Base-by-base conservation (phyloP, 1,140 invertebrate genomes). In the Drosophila oshimai region DNA sequence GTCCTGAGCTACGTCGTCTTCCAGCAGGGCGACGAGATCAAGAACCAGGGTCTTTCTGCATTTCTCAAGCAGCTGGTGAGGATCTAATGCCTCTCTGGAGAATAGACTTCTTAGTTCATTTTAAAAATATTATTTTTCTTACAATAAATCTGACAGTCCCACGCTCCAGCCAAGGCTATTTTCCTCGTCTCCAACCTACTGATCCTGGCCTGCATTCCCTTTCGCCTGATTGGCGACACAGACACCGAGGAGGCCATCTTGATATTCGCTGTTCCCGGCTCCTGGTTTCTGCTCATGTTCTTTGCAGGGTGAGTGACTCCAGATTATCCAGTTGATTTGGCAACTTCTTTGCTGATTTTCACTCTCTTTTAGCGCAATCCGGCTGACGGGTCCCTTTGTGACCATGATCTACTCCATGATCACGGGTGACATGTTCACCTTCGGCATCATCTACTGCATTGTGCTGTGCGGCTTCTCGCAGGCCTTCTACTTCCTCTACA, bases 361-460 rank as follows among this genome's bases (percentile, higher is more conserved):
- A 26, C 0, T 20, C 0, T 0, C 0, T 18, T 58, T 15, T 4
- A 99, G 98, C 20, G 97, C 97, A 29, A 94, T 98, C 12, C 95
- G 96, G 47, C 90, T 99, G 39, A 99, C 98, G 0, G 98, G 98
- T 46, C 98, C 98, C 0, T 99, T 99, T 92, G 97, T 99, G 42
- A 98, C 98, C 12, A 99, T 99, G 98, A 97, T 99, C 49, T 99
- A 98, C 92, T 97, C 95, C 77, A 99, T 99, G 98, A 97, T 99
- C 79, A 97, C 96, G 0, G 97, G 97, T 17, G 98, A 99, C 92
- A 98, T 99, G 97, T 94, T 99, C 78, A 98, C 97, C 26, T 99
- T 99, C 91, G 96, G 96, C 49, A 98, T 99, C 55, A 99, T 99
- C 91, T 99, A 98, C 90, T 94, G 94, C 68, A 96, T 99, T 69